phyloP scores from a whole-genome alignment of 2,888 invertebrate species.

The Oscheius myriophilus region DNA sequence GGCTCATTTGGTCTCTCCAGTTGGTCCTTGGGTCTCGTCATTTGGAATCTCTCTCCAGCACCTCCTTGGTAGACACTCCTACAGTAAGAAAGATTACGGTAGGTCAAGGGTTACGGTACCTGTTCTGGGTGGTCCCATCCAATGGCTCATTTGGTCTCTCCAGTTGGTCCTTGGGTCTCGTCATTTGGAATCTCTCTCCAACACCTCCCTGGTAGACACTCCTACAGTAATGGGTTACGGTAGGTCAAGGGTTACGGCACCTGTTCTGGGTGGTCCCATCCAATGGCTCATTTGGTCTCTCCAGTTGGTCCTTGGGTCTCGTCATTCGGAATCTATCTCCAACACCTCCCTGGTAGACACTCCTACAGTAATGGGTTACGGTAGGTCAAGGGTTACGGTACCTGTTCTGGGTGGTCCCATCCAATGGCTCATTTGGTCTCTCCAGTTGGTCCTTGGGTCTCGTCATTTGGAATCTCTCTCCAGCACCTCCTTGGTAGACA shows the following conservation, averaged over 20 bases:
- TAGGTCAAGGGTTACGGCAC: background rate
- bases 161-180: conserved; percentile 10
- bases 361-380: background rate
- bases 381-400: background rate
- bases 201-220: conserved; percentile 2
- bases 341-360: conserved; percentile 18
- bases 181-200: conserved; percentile 12
- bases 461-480: conserved; percentile 1
- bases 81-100: too few species aligned
- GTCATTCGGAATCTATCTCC: conserved; percentile 9
- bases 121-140: conserved; percentile 4
- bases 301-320: conserved; percentile 12
- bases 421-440: conserved; percentile 5
- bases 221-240: background rate
- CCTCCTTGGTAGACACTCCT: background rate
- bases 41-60: conserved; percentile 5
- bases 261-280: conserved; percentile 1
- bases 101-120: too few species aligned
- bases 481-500: conserved; percentile 4
- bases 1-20: conserved; percentile 10
- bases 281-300: conserved; percentile 1
- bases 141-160: conserved; percentile 11
- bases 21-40: conserved; percentile 15
- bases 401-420: conserved; percentile 5
- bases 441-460: conserved; percentile 7